phyloP scores from a whole-genome alignment of 2,888 invertebrate genomes.

The Protonemura montana region DNA sequence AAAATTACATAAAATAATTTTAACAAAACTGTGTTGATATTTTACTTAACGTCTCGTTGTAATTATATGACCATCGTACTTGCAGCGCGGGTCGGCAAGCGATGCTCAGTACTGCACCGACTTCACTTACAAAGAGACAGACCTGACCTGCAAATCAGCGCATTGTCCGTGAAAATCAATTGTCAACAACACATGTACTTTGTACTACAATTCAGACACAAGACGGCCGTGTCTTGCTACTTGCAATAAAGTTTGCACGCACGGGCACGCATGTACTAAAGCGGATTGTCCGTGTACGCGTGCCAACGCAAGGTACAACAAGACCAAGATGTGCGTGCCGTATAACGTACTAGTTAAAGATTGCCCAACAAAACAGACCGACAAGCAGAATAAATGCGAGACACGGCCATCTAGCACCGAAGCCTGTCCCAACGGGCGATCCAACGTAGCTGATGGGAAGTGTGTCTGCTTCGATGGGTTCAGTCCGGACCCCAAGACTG shows the following conservation, averaged over 20 bases:
- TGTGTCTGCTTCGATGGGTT: too few relatives aligned
- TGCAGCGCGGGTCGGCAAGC: not conserved
- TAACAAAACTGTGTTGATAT: too few relatives aligned
- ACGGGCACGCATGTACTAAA: not conserved
- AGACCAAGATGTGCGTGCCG: too few relatives aligned
- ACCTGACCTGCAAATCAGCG: not conserved
- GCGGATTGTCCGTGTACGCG: too few relatives aligned
- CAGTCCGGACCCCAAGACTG: too few relatives aligned
- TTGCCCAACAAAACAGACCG: too few relatives aligned
- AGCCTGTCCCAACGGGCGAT: not conserved
- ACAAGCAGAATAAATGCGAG: not conserved
- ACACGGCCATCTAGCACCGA: not conserved
- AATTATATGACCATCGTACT: not conserved
- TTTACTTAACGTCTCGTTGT: too few relatives aligned
- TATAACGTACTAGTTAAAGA: too few relatives aligned
- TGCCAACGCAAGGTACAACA: too few relatives aligned
- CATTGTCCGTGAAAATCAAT: too few relatives aligned
- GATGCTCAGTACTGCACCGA: not conserved
- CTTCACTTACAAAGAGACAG: not conserved
- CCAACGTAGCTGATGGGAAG: not conserved
- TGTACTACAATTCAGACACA: not conserved
- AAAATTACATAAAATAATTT: not conserved
- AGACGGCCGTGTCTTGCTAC: not conserved
- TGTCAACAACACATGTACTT: not conserved
- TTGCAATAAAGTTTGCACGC: not conserved